These are phyloP conservation scores for Mesocentrotus franciscanus DNA, from an alignment of 53 echinoderm and acorn worm genomes.

Conservation along the genomic window DNA sequence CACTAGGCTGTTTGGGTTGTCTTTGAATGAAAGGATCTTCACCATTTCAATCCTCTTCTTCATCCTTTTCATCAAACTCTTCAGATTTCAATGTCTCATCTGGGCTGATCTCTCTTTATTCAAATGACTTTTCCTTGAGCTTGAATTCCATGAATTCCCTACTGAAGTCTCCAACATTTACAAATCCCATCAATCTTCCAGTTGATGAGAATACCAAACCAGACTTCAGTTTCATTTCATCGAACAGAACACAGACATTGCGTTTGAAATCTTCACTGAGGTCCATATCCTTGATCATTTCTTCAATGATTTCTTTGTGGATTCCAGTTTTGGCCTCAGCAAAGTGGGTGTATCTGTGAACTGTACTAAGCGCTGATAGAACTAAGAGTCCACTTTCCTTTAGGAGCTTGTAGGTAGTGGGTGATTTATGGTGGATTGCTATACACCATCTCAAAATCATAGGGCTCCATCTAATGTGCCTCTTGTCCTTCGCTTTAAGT, in stretches of 20 bases:
- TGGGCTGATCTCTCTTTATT: too few relatives aligned
- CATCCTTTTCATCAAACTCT: too few relatives aligned
- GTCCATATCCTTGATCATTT: slow-evolving; percentile 1
- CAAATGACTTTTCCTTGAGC: too few relatives aligned
- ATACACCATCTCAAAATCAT: slow-evolving; percentile 62
- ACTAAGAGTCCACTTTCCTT: slow-evolving; percentile 50
- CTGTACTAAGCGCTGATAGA: slow-evolving; percentile 40
- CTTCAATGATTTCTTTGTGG: slow-evolving; percentile 43
- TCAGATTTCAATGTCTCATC: too few relatives aligned
- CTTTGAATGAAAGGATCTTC: too few relatives aligned
- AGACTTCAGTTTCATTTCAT: slow-evolving; percentile 73
- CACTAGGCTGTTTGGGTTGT: too few relatives aligned
- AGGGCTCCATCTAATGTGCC: slow-evolving; percentile 69
- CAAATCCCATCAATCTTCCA: slow-evolving; percentile 63
- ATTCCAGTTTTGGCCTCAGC: slow-evolving; percentile 58
- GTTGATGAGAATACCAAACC: slow-evolving; percentile 58
- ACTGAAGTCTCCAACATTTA: slow-evolving; percentile 49
- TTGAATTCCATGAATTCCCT: too few relatives aligned
- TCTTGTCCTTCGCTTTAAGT: background rate
- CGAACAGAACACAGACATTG: slow-evolving; percentile 56
- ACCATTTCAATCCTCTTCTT: too few relatives aligned
- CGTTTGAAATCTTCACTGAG: background rate
- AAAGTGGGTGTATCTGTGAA: slow-evolving; percentile 66
- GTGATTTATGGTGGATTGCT: slow-evolving; percentile 54
- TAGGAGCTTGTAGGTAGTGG: slow-evolving; percentile 52